These are phyloP conservation scores for Chascanopsetta lugubris DNA, from an alignment of 2,113 vertebrate species.

Conservation along the genomic window DNA sequence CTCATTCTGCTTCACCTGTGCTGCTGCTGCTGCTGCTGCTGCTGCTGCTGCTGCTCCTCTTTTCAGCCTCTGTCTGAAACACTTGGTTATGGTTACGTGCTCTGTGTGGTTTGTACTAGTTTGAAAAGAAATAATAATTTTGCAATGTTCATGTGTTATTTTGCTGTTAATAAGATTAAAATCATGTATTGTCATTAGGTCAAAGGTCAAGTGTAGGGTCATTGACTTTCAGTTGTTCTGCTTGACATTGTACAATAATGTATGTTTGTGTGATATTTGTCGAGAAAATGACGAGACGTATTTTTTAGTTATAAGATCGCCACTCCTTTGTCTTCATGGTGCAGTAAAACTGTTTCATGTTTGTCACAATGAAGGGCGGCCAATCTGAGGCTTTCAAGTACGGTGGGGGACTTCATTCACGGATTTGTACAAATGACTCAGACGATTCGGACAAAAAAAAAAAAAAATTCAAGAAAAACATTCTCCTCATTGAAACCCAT, in stretches of 20 bases:
- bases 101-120: too few species aligned
- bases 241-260: too few species aligned
- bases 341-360: slow-evolving; percentile 30
- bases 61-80: not conserved
- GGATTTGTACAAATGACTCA: not conserved
- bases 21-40: not conserved
- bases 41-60: not conserved
- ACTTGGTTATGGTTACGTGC: too few species aligned
- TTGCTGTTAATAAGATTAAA: too few species aligned
- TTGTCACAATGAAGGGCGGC: slow-evolving; percentile 51
- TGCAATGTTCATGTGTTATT: too few species aligned
- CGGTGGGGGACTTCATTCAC: slow-evolving; percentile 28
- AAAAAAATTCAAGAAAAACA: not conserved
- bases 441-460: not conserved
- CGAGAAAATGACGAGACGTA: too few species aligned
- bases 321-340: slow-evolving; percentile 47
- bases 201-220: too few species aligned
- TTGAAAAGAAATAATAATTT: too few species aligned
- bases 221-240: too few species aligned
- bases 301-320: too few species aligned
- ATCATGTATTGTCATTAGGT: too few species aligned
- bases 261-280: too few species aligned
- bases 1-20: not conserved
- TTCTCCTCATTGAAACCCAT: slow-evolving; percentile 14
- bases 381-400: slow-evolving; percentile 28